Conservation (phyloP, 2,797 vertebrate species). For the Acrocephalus scirpaceus region DNA sequence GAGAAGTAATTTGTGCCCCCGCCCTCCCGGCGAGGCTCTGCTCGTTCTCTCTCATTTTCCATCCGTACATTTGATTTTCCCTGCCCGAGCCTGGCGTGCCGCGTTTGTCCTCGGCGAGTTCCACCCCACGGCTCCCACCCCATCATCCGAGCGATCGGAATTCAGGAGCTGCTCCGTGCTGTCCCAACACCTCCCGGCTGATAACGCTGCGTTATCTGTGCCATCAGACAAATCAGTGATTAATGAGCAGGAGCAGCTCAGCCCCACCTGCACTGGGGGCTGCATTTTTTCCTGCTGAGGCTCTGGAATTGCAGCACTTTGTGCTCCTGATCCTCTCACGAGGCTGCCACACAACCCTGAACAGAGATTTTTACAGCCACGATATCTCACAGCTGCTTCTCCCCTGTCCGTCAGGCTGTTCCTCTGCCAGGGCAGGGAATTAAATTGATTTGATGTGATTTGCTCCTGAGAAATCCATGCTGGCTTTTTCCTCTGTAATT, state of each 20-base stretch:
- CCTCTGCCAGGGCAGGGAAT: constrained; percentile 5
- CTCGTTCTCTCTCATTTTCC: constrained; percentile 1
- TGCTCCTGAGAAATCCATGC: constrained; percentile 20
- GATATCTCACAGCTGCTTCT: background rate
- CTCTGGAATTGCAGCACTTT: background rate
- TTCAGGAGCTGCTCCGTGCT: background rate
- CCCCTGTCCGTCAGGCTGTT: background rate
- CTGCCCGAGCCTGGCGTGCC: background rate
- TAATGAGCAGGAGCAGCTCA: background rate
- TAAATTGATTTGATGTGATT: constrained; percentile 22
- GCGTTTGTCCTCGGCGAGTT: background rate
- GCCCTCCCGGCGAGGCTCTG: background rate
- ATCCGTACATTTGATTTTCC: background rate
- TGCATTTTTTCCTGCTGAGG: background rate
- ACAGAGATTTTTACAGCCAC: background rate
- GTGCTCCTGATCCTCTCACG: background rate
- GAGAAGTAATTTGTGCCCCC: background rate
- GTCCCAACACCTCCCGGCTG: background rate
- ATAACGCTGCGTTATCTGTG: background rate
- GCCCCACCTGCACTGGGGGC: background rate
- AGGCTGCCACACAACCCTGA: background rate
- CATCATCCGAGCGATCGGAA: background rate
- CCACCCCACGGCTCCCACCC: background rate
- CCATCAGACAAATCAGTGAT: background rate
- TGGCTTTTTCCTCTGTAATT: background rate